Evolutionary conservation across 2,113 vertebrate genomes (phyloP), one percentile per base, ranked within the genome.

Genomic region (Plecturocebus donacophilus): DNA sequence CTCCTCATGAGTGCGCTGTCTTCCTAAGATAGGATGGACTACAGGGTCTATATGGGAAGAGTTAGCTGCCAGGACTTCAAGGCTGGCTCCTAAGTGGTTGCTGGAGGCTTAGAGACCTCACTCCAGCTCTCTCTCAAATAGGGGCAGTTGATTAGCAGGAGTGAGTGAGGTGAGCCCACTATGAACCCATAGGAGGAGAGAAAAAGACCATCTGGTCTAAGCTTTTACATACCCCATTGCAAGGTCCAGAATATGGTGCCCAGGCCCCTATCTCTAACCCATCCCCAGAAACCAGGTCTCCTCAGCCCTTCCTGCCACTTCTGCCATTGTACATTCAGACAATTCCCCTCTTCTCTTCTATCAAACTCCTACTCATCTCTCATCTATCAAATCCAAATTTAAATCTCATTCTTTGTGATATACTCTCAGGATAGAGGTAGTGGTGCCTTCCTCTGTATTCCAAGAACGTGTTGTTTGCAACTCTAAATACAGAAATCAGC

Each of bases 1-100:
- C 3, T 52, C 54, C 4, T 6, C 21, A 2, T 4, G 45, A 14
- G 6, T 12, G 10, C 11, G 0, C 25, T 83, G 4, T 66, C 56
- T 68, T 76, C 56, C 23, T 68, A 30, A 32, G n/a, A 45, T 19
- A 45, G 68, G 14, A 8, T 45, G 56, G 17, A 54, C 6, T 54
- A 17, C 0, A 14, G 40, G 10, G 40, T 71, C 40, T 42, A 32
- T 13, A 40, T 3, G 38, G 47, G 20, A 49, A 47, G 11, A 6
- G 14, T 86, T 80, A 58, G 40, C 42, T 75, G 20, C 54, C 10
- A 10, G n/a, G 17, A 25, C 6, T 40, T 85, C 47, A 19, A 32
- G 45, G 12, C 42, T 92, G 66, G n/a, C 23, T 66, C 66, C 52
- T 32, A 21, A 35, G 20, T 0, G 2, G 6, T 66, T 32, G 45